These are phyloP conservation scores for Salminus brasiliensis DNA, from an alignment of 2,113 vertebrate species.

Conservation along the genomic window DNA sequence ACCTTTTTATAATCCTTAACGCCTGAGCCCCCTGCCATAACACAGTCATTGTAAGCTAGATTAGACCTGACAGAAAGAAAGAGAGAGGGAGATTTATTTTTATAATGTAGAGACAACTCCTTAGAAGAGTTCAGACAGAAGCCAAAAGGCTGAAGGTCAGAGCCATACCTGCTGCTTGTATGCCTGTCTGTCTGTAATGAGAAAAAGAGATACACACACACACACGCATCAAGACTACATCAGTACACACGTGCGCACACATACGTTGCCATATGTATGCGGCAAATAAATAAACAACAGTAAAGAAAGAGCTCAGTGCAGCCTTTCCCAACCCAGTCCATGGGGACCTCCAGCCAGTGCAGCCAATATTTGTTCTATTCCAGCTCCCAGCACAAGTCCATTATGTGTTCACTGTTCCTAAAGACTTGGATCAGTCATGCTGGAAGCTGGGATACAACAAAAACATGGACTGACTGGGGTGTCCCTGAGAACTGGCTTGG, in stretches of 20 bases:
- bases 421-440: background rate
- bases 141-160: slow-evolving; percentile 44
- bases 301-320: background rate
- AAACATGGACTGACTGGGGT: background rate
- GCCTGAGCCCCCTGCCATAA: slow-evolving; percentile 62
- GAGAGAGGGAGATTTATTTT: background rate
- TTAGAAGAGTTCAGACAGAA: background rate
- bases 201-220: background rate
- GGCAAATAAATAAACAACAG: background rate
- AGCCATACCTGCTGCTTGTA: slow-evolving; percentile 71
- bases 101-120: background rate
- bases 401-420: background rate
- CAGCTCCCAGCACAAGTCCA: background rate
- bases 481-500: background rate
- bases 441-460: background rate
- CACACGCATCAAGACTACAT: slow-evolving; percentile 3
- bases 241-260: background rate
- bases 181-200: slow-evolving; percentile 63
- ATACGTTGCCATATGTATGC: background rate
- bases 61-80: slow-evolving; percentile 58
- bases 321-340: background rate
- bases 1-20: slow-evolving; percentile 81
- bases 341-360: background rate
- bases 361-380: background rate
- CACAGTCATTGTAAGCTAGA: slow-evolving; percentile 62